Conservation (phyloP, 2,797 vertebrate species). For the Squalus acanthias region DNA sequence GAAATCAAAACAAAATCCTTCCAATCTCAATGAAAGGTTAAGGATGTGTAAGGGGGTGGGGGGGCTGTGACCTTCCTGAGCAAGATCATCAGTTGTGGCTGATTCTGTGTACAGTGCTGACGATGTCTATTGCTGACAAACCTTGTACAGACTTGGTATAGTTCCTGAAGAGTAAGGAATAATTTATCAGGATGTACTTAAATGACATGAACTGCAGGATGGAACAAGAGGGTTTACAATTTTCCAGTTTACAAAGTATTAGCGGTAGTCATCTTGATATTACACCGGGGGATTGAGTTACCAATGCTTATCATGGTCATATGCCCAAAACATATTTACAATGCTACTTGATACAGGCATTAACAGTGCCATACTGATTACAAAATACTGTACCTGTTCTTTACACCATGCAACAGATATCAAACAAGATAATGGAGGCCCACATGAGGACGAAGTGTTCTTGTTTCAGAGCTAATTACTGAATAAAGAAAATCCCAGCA, state of each 20-base stretch:
- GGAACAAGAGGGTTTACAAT: slow-evolving; percentile 40
- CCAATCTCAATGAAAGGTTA: not conserved
- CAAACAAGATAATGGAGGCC: slow-evolving; percentile 54
- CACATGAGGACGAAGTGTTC: slow-evolving; percentile 50
- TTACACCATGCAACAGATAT: slow-evolving; percentile 58
- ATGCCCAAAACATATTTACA: slow-evolving; percentile 44
- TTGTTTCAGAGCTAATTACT: slow-evolving; percentile 64
- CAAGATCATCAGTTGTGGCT: not conserved
- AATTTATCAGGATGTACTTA: slow-evolving; percentile 45
- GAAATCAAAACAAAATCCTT: slow-evolving; percentile 15
- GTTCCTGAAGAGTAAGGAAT: slow-evolving; percentile 40
- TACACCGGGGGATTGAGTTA: slow-evolving; percentile 41
- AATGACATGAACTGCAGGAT: slow-evolving; percentile 43
- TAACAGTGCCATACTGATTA: slow-evolving; percentile 61
- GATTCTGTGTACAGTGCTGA: not conserved
- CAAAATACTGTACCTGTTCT: slow-evolving; percentile 61
- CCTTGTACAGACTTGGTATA: not conserved
- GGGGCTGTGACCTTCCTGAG: not conserved
- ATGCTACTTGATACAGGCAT: slow-evolving; percentile 44
- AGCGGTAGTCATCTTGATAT: slow-evolving; percentile 41
- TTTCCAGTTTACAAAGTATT: slow-evolving; percentile 40
- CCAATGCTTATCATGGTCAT: slow-evolving; percentile 43
- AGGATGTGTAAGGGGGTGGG: not conserved
- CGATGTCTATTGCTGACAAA: not conserved
- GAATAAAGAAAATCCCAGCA: slow-evolving; percentile 62